Evolutionary conservation across 2,113 vertebrate genomes (phyloP), one percentile per base, ranked within the genome.

Genomic region (Paramisgurnus dabryanus): DNA sequence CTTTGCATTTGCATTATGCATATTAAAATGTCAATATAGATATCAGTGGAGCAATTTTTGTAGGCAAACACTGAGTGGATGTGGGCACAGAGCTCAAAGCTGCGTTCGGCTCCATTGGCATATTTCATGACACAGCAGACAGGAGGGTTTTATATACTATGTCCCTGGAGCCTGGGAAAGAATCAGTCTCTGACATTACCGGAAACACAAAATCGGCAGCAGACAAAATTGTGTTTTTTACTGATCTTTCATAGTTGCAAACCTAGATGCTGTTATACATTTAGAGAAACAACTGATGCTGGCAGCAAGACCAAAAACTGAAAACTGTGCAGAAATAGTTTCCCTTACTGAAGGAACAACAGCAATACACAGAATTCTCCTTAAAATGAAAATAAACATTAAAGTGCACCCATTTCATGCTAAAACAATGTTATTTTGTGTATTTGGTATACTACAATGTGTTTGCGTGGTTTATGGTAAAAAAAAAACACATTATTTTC

Each of bases 171-270:
- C 15, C 58, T 64, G 58, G 18, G 49, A 75, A 11, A 34, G 22
- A 64, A 75, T 49, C 60, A 49, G 43, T 49, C n/a, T 3, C 70
- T 75, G n/a, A 64, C 41, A 49, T 75, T 63, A 75, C 41, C 49
- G 58, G 43, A 34, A 17, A 49, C 43, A 45, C 11, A 13, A 60
- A 40, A 60, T 60, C 0, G 40, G 41, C 55, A 74, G 71, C 40
- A 45, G 50, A 71, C 57, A 71, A 71, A 34, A 39, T 9, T 34
- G 4, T 34, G 3, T 13, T 34, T 39, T 18, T 5, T 39, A 17
- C 49, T 39, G 49, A 40, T 70, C 27, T 70, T 72, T 55, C 5
- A 11, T 1, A 15, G 50, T 71, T 71, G 39, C 69, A 70, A 49
- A 55, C 27, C 18, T 49, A 40, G 27, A 13, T 55, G 49, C 15